Percentiles rank a stretch among this genome's conserved stretches.
These are phyloP conservation scores for Styela clava DNA, from an alignment of 23 tunicate genomes.

Conservation along the genomic window DNA sequence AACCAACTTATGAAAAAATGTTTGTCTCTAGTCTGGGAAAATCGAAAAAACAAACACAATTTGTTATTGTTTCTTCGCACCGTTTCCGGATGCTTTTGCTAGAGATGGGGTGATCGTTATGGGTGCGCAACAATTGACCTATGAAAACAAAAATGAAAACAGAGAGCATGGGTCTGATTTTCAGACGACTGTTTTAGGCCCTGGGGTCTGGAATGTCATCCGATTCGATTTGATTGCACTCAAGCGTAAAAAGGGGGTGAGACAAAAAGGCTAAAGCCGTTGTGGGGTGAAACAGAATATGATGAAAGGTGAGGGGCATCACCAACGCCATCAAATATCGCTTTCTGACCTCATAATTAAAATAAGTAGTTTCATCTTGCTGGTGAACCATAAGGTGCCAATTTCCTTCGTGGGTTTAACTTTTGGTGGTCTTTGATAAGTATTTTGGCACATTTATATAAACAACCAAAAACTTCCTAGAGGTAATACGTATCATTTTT, in stretches of 20 bases:
- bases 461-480: too few species aligned
- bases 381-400: neutral
- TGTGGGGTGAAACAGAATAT: neutral
- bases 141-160: neutral
- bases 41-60: too few species aligned
- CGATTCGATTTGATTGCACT: neutral
- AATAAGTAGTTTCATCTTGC: neutral
- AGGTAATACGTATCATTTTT: too few species aligned
- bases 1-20: neutral
- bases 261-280: neutral
- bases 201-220: neutral
- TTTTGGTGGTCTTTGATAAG: neutral
- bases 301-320: neutral
- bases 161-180: neutral
- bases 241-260: neutral
- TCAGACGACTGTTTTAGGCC: neutral
- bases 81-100: neutral
- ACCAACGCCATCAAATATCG: too few species aligned
- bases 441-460: too few species aligned
- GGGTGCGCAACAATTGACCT: neutral
- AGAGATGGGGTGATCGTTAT: neutral
- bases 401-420: neutral
- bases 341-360: neutral
- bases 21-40: neutral
- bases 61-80: neutral